Percentiles rank a stretch among this genome's conserved stretches.
These are phyloP conservation scores for Macrotus californicus DNA, from an alignment of 2,113 vertebrate species.

Conservation along the genomic window DNA sequence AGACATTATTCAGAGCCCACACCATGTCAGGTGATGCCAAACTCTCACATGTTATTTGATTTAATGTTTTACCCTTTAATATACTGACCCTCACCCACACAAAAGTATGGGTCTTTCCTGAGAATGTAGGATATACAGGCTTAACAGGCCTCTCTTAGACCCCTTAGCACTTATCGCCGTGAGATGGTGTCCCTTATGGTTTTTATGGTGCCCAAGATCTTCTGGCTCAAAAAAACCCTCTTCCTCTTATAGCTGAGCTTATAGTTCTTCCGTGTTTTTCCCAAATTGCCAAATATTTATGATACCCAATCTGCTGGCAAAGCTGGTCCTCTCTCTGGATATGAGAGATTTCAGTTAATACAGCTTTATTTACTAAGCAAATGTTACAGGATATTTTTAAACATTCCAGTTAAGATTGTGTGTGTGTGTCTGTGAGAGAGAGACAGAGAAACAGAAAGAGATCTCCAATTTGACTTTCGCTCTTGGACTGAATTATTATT, in stretches of 20 bases:
- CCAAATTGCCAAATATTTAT: neutral
- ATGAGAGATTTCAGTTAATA: neutral
- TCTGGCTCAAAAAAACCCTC: neutral
- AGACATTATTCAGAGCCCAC: neutral
- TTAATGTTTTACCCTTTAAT: neutral
- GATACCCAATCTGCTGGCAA: neutral
- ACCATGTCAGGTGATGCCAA: neutral
- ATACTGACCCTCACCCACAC: neutral
- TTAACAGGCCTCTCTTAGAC: neutral
- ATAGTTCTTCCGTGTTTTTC: neutral
- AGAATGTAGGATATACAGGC: neutral
- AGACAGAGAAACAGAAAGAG: neutral
- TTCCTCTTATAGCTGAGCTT: neutral
- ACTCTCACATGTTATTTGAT: neutral
- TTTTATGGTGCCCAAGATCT: neutral
- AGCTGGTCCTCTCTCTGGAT: neutral
- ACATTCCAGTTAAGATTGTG: neutral
- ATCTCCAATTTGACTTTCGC: neutral
- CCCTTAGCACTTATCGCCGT: neutral
- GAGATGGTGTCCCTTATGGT: neutral
- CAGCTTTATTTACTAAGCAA: neutral
- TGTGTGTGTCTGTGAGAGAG: neutral
- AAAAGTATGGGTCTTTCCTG: neutral
- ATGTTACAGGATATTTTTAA: neutral
- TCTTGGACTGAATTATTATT: neutral